These are phyloP conservation scores for Caenorhabditis inopinata DNA, from an alignment of 1,140 invertebrate species.

Conservation along the genomic window DNA sequence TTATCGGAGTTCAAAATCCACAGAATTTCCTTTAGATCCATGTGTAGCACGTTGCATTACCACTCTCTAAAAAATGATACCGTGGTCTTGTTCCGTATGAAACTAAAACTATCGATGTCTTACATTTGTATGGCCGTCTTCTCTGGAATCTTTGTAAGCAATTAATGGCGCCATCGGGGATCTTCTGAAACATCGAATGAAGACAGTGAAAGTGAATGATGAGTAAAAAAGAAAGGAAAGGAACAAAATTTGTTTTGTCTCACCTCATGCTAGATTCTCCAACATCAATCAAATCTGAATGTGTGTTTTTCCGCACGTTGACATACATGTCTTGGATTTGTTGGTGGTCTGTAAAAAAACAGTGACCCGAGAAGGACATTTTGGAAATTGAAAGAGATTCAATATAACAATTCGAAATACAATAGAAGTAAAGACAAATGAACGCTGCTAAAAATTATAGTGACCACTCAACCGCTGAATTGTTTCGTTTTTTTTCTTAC, in stretches of 20 bases:
- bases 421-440: too few species aligned
- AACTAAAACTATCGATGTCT: not conserved
- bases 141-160: slow-evolving; percentile 31
- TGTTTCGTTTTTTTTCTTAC: not conserved
- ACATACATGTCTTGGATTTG: slow-evolving; percentile 21
- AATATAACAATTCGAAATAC: not conserved
- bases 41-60: not conserved
- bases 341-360: not conserved
- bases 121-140: slow-evolving; percentile 32
- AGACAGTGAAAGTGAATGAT: not conserved
- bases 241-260: not conserved
- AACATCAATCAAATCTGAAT: slow-evolving; percentile 29
- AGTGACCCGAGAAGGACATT: too few species aligned
- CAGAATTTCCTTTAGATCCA: not conserved
- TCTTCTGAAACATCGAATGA: not conserved
- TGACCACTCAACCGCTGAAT: too few species aligned
- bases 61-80: not conserved
- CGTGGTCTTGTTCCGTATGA: not conserved
- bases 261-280: slow-evolving; percentile 26
- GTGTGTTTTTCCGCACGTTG: not conserved
- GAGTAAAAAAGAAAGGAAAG: not conserved
- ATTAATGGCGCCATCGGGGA: slow-evolving; percentile 30
- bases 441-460: too few species aligned
- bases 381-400: not conserved
- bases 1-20: slow-evolving; percentile 35